Evolutionary conservation across 2,113 vertebrate species (phyloP), one percentile per base, ranked within the genome.

Genomic region (Trematocara stigmaticum): DNA sequence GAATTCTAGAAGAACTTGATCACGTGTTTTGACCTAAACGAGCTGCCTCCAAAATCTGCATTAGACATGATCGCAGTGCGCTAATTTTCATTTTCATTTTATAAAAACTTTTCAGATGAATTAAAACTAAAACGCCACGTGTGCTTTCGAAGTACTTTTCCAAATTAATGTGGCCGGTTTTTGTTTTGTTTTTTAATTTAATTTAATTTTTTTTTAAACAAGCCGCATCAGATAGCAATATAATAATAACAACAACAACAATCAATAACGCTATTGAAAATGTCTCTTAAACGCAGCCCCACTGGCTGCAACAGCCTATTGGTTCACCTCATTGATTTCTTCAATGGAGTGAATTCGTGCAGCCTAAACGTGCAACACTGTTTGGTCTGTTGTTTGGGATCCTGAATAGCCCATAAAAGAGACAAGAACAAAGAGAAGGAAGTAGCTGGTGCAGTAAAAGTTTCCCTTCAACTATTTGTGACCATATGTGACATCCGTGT

Each of bases 401-500:
- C 88, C 88, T 91, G 91, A 92, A 94, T 89, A 79, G 94, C 56
- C 90, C 90, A 95, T 95, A 94, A 96, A 96, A 95, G 89, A 94
- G 93, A 94, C 90, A 89, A 88, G 91, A 95, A 96, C 95, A 96
- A 95, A 94, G 95, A 94, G 91, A 35, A 94, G 95, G 94, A 96
- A 95, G 94, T 95, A 81, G 88, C 90, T 45, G 89, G 89, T 90
- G 95, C 92, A 93, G 95, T 95, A 96, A 96, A 96, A 94, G 91
- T 91, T 92, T 87, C 92, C 91, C 86, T 90, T 94, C 88, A 83
- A 89, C 90, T 93, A 90, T 95, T 93, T 84, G 86, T 86, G 93
- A 78, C 95, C 94, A 93, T 92, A 91, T 94, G 94, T 94, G 94
- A 94, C 93, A 93, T 94, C 91, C 93, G 89, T 83, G 61, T 11